Conservation (phyloP, 2,888 invertebrate species). For the Dorcus parallelipipedus region DNA sequence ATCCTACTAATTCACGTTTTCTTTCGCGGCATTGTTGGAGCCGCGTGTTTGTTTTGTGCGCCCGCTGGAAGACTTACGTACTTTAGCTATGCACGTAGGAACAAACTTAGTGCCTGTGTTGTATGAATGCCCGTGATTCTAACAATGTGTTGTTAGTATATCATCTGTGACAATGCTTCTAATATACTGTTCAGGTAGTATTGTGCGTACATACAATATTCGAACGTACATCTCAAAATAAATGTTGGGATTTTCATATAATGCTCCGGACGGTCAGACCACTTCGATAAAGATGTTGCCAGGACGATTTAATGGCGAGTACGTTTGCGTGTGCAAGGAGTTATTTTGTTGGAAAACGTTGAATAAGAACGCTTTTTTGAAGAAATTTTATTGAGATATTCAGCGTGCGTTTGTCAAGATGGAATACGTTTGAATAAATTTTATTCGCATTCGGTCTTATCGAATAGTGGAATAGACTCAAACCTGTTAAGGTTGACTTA, state of each 20-base stretch:
- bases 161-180: slow-evolving; percentile 20
- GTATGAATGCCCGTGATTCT: slow-evolving; percentile 5
- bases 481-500: too few species aligned
- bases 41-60: too few species aligned
- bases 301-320: not conserved
- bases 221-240: not conserved
- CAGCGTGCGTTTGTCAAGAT: too few species aligned
- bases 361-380: too few species aligned
- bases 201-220: not conserved
- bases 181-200: slow-evolving; percentile 6
- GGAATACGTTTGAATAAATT: too few species aligned
- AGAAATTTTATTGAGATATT: too few species aligned
- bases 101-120: not conserved
- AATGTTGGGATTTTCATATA: not conserved
- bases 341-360: too few species aligned
- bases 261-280: not conserved
- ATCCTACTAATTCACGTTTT: too few species aligned
- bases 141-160: slow-evolving; percentile 22
- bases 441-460: too few species aligned
- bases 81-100: not conserved
- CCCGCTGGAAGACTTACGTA: too few species aligned
- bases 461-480: too few species aligned
- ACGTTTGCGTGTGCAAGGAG: not conserved
- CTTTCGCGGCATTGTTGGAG: too few species aligned
- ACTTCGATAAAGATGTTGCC: not conserved